Evolutionary conservation across 2,888 invertebrate species (phyloP).

Genomic region (Heliconius sara): DNA sequence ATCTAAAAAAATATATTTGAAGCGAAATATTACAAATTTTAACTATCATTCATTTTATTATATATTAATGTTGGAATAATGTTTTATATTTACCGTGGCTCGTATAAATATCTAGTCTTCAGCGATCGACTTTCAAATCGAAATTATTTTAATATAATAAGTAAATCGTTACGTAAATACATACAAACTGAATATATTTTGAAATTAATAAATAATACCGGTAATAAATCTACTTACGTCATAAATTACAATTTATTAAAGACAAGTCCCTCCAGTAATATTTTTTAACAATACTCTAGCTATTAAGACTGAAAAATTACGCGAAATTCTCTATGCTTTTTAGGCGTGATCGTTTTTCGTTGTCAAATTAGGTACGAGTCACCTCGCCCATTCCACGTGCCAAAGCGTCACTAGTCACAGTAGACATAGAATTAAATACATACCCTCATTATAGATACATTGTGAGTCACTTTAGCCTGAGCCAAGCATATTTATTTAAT

Average conservation of each 20-base stretch:
- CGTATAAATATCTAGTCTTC: conserved; percentile 35
- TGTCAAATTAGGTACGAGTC: conserved; percentile 56
- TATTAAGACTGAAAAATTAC: conserved; percentile 78
- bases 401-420: conserved; percentile 76
- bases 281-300: conserved; percentile 77
- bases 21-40: conserved; percentile 1
- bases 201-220: conserved; percentile 60
- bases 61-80: conserved; percentile 10
- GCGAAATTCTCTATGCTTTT: conserved; percentile 60
- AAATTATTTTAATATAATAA: conserved; percentile 66
- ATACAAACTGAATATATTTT: conserved; percentile 73
- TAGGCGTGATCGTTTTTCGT: conserved; percentile 50
- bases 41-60: conserved; percentile 17
- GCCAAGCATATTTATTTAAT: neutral
- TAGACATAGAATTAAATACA: conserved; percentile 61
- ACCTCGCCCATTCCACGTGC: conserved; percentile 76
- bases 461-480: conserved; percentile 7
- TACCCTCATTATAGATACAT: conserved; percentile 1
- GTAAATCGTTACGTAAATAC: conserved; percentile 62
- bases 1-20: conserved; percentile 1
- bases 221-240: conserved; percentile 68
- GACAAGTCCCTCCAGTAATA: conserved; percentile 79
- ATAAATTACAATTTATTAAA: conserved; percentile 69
- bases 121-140: conserved; percentile 50
- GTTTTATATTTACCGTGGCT: conserved; percentile 40